Conservation (phyloP, 2,797 vertebrate genomes). For the Pangasius krempfi region DNA sequence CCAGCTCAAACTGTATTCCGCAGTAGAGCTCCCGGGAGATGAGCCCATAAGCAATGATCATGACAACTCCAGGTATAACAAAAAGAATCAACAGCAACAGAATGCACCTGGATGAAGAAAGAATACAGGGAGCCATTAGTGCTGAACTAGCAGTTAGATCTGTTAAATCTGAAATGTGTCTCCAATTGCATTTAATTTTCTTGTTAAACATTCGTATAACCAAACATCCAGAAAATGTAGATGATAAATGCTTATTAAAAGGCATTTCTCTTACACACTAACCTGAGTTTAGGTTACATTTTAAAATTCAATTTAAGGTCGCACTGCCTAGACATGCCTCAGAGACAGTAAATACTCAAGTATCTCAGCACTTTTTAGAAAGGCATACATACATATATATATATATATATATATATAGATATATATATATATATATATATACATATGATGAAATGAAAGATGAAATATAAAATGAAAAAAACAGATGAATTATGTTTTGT, state of each 20-base stretch:
- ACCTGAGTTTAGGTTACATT: not conserved
- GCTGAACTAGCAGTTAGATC: too few relatives aligned
- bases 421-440: too few relatives aligned
- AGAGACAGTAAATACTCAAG: not conserved
- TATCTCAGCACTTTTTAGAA: too few relatives aligned
- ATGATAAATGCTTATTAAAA: not conserved
- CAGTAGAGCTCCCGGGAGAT: conserved; percentile 93
- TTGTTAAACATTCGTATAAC: not conserved
- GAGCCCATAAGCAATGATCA: conserved; percentile 90
- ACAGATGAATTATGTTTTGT: not conserved
- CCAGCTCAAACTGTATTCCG: conserved; percentile 89
- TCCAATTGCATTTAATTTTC: not conserved
- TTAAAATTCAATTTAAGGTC: not conserved
- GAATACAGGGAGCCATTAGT: not conserved
- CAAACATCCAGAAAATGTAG: not conserved
- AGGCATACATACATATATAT: too few relatives aligned
- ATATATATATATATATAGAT: too few relatives aligned
- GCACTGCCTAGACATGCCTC: not conserved
- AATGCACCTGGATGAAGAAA: conserved; percentile 79
- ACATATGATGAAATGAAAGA: too few relatives aligned
- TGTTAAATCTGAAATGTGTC: not conserved
- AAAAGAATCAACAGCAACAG: conserved; percentile 88
- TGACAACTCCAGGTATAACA: conserved; percentile 91
- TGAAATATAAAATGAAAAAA: not conserved
- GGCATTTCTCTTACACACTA: not conserved